Percentiles rank a stretch among this genome's conserved stretches.
Evolutionary conservation across 2,888 invertebrate species (phyloP).

Genomic region (Exocentrus adspersus): DNA sequence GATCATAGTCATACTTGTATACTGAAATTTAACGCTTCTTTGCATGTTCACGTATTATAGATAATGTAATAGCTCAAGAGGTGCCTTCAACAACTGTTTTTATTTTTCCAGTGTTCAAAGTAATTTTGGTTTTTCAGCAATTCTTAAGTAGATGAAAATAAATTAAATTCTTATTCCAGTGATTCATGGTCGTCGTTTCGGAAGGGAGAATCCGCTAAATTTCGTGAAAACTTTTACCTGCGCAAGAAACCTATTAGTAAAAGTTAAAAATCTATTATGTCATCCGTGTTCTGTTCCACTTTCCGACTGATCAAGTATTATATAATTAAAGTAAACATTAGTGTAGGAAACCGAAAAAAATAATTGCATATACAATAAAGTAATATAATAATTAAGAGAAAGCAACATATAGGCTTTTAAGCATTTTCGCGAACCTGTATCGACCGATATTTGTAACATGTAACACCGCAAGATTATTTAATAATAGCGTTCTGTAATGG

Average conservation of each 20-base stretch:
- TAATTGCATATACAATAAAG: slow-evolving; percentile 25
- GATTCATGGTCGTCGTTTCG: too few species aligned
- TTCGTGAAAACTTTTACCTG: slow-evolving; percentile 13
- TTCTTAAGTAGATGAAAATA: too few species aligned
- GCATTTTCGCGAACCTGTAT: not conserved
- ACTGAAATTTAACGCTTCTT: too few species aligned
- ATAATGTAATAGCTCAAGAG: too few species aligned
- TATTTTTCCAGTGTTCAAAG: too few species aligned
- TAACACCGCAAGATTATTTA: not conserved
- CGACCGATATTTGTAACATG: not conserved
- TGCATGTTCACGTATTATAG: too few species aligned
- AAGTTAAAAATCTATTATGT: slow-evolving; percentile 32
- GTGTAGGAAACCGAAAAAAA: slow-evolving; percentile 26
- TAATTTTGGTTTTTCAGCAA: too few species aligned
- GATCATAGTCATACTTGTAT: not conserved
- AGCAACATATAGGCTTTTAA: slow-evolving; percentile 8
- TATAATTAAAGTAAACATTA: slow-evolving; percentile 32
- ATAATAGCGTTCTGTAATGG: not conserved
- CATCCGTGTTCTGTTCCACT: slow-evolving; percentile 32
- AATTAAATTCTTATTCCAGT: too few species aligned
- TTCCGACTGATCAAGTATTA: slow-evolving; percentile 33
- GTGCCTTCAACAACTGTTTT: too few species aligned
- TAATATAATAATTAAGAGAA: slow-evolving; percentile 31
- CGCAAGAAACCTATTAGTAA: slow-evolving; percentile 27
- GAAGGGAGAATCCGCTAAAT: not conserved